Evolutionary conservation across 2,888 invertebrate species (phyloP), one percentile per base, ranked within the genome.

Genomic region (Thera obeliscata): DNA sequence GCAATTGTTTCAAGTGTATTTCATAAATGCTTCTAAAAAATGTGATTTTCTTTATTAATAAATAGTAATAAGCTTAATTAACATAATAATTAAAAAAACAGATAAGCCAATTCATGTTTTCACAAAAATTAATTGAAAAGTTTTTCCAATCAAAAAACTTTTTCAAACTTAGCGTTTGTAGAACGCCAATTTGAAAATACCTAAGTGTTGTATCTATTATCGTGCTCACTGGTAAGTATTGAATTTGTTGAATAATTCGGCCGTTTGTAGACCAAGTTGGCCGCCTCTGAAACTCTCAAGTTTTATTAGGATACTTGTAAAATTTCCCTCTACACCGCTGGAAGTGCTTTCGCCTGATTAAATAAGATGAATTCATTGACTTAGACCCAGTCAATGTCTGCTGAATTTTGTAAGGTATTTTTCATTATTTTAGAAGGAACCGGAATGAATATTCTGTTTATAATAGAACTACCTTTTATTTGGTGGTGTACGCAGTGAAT

Each of bases 261-360:
- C 82, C 74, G 77, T 74, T 74, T 74, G 74, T 76, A 75, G 73
- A 69, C 79, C 77, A 87, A 89, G 81, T 89, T 87, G 72, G 50
- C 78, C 74, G 79, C 78, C 82, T 84, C 82, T 81, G 83, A 67
- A 85, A 91, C 89, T 90, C 86, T 81, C 86, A 90, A 92, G 87
- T 93, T 92, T 92, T 93, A 92, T 93, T 92, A 87, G 91, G 92
- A 92, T 92, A 92, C 93, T 93, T 92, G 92, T 90, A 88, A 91
- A 93, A 91, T 91, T 90, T 92, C 87, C 87, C 87, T 86, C 87
- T 87, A 86, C 88, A 86, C 85, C 88, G 82, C 83, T 85, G 82
- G 85, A 90, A 83, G 88, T 87, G 89, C 87, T 90, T 83, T 83
- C 89, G 90, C 84, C 84, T 91, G 92, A 92, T 91, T 92, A 91